These are phyloP conservation scores for Drosophila willistoni DNA, from an alignment of 1,140 invertebrate genomes.

Conservation along the genomic window DNA sequence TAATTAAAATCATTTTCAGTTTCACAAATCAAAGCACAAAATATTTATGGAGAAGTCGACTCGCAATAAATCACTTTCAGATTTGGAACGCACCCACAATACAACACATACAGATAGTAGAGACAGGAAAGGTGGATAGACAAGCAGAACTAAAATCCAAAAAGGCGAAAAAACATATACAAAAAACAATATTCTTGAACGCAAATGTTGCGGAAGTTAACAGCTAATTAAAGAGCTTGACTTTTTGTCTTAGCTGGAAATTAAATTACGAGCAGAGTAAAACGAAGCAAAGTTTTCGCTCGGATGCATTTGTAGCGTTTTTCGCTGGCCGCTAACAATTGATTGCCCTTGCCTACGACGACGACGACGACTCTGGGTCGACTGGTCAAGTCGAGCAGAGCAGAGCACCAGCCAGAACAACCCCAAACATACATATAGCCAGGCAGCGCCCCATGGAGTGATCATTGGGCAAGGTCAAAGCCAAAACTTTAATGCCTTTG, in stretches of 20 bases:
- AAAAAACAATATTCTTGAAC: slow-evolving; percentile 50
- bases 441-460: slow-evolving; percentile 62
- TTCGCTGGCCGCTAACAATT: slow-evolving; percentile 54
- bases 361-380: slow-evolving; percentile 7
- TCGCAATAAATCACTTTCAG: slow-evolving; percentile 66
- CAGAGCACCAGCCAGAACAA: slow-evolving; percentile 37
- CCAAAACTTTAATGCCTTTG: slow-evolving; percentile 62
- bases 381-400: slow-evolving; percentile 73
- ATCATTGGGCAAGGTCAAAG: slow-evolving; percentile 68
- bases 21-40: slow-evolving; percentile 71
- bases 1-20: slow-evolving; percentile 60
- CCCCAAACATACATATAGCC: slow-evolving; percentile 5
- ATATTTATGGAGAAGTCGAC: slow-evolving; percentile 48
- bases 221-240: slow-evolving; percentile 77
- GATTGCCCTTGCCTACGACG: slow-evolving; percentile 67
- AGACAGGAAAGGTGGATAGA: slow-evolving; percentile 28
- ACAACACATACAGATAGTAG: slow-evolving; percentile 12
- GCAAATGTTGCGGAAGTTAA: slow-evolving; percentile 77
- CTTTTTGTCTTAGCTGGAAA: slow-evolving; percentile 53
- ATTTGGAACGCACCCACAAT: slow-evolving; percentile 66
- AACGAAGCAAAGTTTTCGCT: slow-evolving; percentile 34
- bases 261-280: slow-evolving; percentile 61
- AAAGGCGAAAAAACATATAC: neutral
- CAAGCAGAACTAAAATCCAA: slow-evolving; percentile 35
- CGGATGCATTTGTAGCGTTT: slow-evolving; percentile 68